These are phyloP conservation scores for Acrossocheilus wenchowensis DNA, from an alignment of 2,797 vertebrate species.

Conservation along the genomic window DNA sequence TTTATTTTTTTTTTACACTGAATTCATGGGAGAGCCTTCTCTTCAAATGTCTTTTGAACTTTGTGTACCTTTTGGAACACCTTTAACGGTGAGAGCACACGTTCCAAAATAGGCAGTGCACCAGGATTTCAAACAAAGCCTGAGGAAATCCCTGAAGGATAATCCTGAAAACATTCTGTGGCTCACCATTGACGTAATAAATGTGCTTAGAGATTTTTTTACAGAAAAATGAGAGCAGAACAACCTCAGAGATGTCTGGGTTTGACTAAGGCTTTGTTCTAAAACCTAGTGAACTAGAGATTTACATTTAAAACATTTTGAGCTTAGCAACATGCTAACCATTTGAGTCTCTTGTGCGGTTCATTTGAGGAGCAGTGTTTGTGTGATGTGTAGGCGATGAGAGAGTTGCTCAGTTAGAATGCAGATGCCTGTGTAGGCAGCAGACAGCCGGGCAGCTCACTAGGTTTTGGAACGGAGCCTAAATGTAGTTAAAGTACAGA, in stretches of 20 bases:
- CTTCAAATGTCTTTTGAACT: not conserved
- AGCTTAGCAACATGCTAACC: conserved; percentile 15
- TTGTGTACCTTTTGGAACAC: not conserved
- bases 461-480: not conserved
- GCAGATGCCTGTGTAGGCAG: conserved; percentile 16
- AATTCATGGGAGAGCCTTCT: not conserved
- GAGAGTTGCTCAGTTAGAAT: conserved; percentile 9
- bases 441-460: conserved; percentile 13
- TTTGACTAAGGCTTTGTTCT: not conserved
- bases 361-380: conserved; percentile 20
- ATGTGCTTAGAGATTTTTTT: not conserved
- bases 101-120: not conserved
- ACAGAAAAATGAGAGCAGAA: not conserved
- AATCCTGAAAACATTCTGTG: not conserved
- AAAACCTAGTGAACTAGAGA: not conserved
- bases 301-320: conserved; percentile 6
- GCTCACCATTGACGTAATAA: not conserved
- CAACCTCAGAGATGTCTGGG: not conserved
- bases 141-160: not conserved
- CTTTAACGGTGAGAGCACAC: not conserved
- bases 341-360: not conserved
- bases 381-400: conserved; percentile 8
- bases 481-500: conserved; percentile 1
- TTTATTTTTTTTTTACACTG: too few relatives aligned
- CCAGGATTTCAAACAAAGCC: not conserved